Evolutionary conservation across 2,888 invertebrate genomes (phyloP), one percentile per base, ranked within the genome.

Genomic region (Phlogophora meticulosa): DNA sequence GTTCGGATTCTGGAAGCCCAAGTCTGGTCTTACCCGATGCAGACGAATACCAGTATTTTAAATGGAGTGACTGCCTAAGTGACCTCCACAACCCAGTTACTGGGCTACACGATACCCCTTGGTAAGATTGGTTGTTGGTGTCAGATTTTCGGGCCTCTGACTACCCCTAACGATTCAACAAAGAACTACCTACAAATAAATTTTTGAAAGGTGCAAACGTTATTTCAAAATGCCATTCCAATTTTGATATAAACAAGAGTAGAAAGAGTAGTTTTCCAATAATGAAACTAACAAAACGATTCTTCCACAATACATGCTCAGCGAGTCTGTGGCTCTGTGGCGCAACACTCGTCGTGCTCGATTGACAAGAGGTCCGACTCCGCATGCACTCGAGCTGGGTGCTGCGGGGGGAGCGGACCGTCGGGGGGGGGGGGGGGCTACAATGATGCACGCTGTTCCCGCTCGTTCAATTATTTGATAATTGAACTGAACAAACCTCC

Each of bases 401-500:
- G 15, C 24, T 9, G n/a, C 22, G 13, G 13, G 15, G n/a, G 4
- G 1, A 2, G 9, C 22, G 0, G 7, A 13, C n/a, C n/a, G n/a
- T n/a, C n/a, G n/a, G 28, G 10, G 2, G 2, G 15, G 20, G 24
- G n/a, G 11, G 22, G 15, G 15, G 10, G 15, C 45, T 24, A 51
- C 78, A 58, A 46, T 53, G 64, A 65, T 65, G 55, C 61, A 65
- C 64, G 65, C 73, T 73, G 75, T 61, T 66, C 46, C 58, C 24
- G 49, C 58, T 58, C 51, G 22, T 78, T 76, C 72, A 72, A 76
- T 78, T 78, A 73, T 73, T 76, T 78, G 59, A 59, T 72, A 61
- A 76, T 66, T 77, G 64, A 72, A 73, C 49, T 40, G 56, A 43
- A 42, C 22, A 48, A 56, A 45, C 34, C 28, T 48, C 28, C 61